phyloP scores from a whole-genome alignment of 2,797 vertebrate genomes.

The Cyclopterus lumpus region DNA sequence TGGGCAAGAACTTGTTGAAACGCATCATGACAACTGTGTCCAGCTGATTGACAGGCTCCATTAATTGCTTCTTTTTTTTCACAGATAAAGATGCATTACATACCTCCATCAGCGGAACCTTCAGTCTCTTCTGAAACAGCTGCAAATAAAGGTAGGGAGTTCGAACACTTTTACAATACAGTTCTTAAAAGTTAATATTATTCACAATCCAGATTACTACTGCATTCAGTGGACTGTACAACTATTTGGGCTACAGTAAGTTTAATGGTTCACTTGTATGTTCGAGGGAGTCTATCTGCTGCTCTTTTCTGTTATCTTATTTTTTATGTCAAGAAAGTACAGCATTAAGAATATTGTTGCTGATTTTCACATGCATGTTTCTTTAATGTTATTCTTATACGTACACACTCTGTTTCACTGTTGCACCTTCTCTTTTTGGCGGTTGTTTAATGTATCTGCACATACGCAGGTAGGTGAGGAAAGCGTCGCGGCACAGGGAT shows the following conservation, averaged over 20 bases:
- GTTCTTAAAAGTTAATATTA: conserved; percentile 6
- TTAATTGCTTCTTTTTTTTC: not conserved
- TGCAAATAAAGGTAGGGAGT: conserved; percentile 31
- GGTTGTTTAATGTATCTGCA: conserved; percentile 26
- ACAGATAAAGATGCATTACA: conserved; percentile 28
- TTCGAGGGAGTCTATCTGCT: not conserved
- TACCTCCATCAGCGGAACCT: conserved; percentile 71
- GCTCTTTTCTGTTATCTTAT: not conserved
- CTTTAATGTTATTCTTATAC: conserved; percentile 23
- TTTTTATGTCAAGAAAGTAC: not conserved
- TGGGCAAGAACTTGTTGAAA: not conserved
- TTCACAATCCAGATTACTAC: not conserved
- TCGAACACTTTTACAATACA: not conserved
- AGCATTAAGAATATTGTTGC: not conserved
- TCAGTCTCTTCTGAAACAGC: conserved; percentile 56
- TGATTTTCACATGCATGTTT: conserved; percentile 22
- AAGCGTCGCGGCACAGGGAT: conserved; percentile 41
- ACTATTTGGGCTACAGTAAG: not conserved
- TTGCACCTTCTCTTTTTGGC: conserved; percentile 9
- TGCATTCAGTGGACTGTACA: not conserved
- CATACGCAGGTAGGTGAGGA: conserved; percentile 46
- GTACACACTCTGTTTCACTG: not conserved
- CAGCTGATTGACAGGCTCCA: not conserved
- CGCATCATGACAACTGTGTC: not conserved
- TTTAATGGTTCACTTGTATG: not conserved